phyloP scores from a whole-genome alignment of 2,113 vertebrate species.

The Atractosteus spatula region DNA sequence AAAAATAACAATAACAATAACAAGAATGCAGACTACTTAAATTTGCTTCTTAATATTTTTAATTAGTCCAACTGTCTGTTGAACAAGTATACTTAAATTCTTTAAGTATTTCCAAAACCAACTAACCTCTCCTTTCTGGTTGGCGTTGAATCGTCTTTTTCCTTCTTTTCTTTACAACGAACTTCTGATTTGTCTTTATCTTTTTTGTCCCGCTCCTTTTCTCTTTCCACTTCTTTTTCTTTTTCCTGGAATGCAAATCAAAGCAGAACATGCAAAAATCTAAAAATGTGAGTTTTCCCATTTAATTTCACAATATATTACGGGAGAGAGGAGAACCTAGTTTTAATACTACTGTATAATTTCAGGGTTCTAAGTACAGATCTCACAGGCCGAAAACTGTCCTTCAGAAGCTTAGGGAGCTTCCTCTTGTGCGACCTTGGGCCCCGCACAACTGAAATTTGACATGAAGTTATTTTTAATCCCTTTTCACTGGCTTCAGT shows the following conservation, averaged over 20 bases:
- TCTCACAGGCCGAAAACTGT: not conserved
- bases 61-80: too few species aligned
- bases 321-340: too few species aligned
- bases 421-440: not conserved
- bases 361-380: not conserved
- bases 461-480: too few species aligned
- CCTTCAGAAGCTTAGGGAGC: not conserved
- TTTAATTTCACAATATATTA: too few species aligned
- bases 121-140: constrained; percentile 90
- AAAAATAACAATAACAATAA: too few species aligned
- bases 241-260: constrained; percentile 74
- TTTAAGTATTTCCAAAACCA: too few species aligned
- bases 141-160: constrained; percentile 85
- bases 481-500: too few species aligned
- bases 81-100: not conserved
- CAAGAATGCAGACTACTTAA: too few species aligned
- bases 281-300: too few species aligned
- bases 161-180: constrained; percentile 88
- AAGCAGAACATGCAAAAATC: not conserved
- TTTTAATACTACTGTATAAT: not conserved
- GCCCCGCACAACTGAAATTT: too few species aligned
- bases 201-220: constrained; percentile 88
- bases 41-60: too few species aligned
- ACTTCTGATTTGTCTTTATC: constrained; percentile 88
- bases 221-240: constrained; percentile 91